Evolutionary conservation across 2,113 vertebrate genomes (phyloP), one percentile per base, ranked within the genome.

Genomic region (Raja brachyura): DNA sequence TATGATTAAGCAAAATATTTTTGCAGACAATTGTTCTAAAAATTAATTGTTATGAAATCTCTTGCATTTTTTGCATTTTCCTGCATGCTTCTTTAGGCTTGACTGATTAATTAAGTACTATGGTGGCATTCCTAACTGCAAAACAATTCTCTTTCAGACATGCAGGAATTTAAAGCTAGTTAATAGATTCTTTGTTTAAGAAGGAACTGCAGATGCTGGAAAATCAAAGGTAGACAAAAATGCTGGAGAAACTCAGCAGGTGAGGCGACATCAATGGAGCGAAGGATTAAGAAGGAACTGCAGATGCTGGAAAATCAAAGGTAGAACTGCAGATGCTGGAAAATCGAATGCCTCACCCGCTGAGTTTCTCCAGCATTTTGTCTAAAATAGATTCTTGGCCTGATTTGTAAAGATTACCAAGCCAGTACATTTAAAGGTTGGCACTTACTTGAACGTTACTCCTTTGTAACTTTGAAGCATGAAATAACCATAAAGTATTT

Each of bases 1-100:
- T 92, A 92, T 73, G 68, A 92, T 74, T 92, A 28, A 92, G 68
- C 20, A 73, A 54, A 92, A 48, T 73, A 22, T 5, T 92, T 92
- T 92, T 90, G 54, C 68, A 92, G 68, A 54, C 20, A 54, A 22
- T 73, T 48, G 33, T 48, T 39, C 7, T 92, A 10, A 73, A 11
- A 88, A 13, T 28, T 54, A 39, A 90, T 10, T 25, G 3, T 48
- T 25, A 83, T 22, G 9, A 3, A 25, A 14, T 92, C 18, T 54
- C 39, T 73, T 73, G 48, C 63, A 63, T 63, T 31, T 4, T 63
- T 73, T 92, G 25, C 18, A 4, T 73, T 39, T 18, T 48, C 88
- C 48, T 54, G 25, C 14, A 28, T 73, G 48, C 20, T 88, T 63
- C 3, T 63, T 88, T 88, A 16, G 25, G 33, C 28, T 63, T 63